Evolutionary conservation across 2,113 vertebrate species (phyloP), one percentile per base, ranked within the genome.

Genomic region (Geococcyx californianus): DNA sequence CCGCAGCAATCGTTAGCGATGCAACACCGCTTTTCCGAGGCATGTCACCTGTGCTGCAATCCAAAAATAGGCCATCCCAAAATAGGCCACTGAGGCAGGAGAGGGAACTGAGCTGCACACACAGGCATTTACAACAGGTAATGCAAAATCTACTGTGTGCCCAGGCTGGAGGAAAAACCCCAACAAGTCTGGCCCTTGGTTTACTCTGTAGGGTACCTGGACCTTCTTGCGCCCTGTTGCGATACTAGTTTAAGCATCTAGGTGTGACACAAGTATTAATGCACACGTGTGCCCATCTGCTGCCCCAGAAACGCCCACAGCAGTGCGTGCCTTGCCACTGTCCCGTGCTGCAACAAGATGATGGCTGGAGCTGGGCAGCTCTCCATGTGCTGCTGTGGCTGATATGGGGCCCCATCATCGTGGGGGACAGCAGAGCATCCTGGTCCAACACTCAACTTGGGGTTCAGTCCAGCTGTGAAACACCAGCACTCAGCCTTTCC

Each of bases 51-150:
- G 86, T 34, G 67, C 89, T 54, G 78, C 74, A 59, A 58, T 73
- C 95, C 93, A n/a, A 90, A 94, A 96, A 96, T 90, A 95, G 95
- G 59, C 81, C 96, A 87, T 13, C 89, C 94, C 93, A 94, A 95
- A 95, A 96, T 91, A 95, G 94, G 89, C 54, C 4, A 3, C 6
- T 4, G 8, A 87, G 74, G 82, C n/a, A 33, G 89, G 31, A 85
- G 49, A 77, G 49, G 51, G 84, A 92, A 59, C 60, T 0, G 7
- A 85, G 59, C 13, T 31, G 84, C 79, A 84, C 76, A 80, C 1
- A 7, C 59, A 59, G 40, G 47, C n/a, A 19, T 55, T 89, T 78
- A 76, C 80, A 55, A 67, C 29, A 64, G 42, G 76, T 67, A 78
- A 72, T 2, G 11, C 40, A 66, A 84, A 90, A 51, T 23, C 70